Percentiles rank a stretch among this genome's conserved stretches.
Conservation (phyloP, 2,888 invertebrate species). For the Heliconius cydno region DNA sequence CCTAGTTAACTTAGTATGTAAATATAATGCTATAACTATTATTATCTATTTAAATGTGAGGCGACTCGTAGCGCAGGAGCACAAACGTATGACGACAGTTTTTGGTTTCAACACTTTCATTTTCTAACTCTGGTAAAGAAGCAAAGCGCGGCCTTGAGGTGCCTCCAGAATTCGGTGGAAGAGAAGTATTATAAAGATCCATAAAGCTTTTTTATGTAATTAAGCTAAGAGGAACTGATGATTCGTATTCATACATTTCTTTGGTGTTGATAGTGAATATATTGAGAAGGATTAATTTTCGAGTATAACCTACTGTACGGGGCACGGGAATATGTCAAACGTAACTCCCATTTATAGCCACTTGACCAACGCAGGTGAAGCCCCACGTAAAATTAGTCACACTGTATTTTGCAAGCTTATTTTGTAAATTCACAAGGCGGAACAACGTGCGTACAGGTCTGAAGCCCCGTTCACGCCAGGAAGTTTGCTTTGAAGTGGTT, state of each 20-base stretch:
- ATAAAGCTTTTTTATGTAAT: too few relatives aligned
- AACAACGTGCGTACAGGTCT: neutral
- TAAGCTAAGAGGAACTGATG: too few relatives aligned
- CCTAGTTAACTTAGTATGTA: constrained; percentile 25
- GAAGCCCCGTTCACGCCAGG: constrained; percentile 22
- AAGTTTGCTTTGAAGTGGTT: constrained; percentile 29
- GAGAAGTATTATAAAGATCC: too few relatives aligned
- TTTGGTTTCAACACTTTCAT: too few relatives aligned
- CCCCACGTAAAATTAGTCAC: neutral
- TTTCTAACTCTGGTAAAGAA: too few relatives aligned
- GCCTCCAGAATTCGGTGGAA: too few relatives aligned
- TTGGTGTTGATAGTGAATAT: too few relatives aligned
- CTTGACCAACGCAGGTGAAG: too few relatives aligned
- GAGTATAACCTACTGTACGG: neutral
- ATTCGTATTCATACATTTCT: too few relatives aligned
- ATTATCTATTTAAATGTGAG: neutral
- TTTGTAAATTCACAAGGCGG: constrained; percentile 1
- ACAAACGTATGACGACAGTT: neutral
- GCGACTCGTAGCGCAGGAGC: neutral
- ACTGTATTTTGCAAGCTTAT: neutral
- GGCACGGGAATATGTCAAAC: neutral
- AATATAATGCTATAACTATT: neutral
- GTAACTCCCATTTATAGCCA: too few relatives aligned
- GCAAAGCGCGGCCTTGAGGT: too few relatives aligned
- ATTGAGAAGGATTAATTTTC: too few relatives aligned